Base-by-base conservation (phyloP, 2,888 invertebrate genomes). In the Conops quadrifasciatus region DNA sequence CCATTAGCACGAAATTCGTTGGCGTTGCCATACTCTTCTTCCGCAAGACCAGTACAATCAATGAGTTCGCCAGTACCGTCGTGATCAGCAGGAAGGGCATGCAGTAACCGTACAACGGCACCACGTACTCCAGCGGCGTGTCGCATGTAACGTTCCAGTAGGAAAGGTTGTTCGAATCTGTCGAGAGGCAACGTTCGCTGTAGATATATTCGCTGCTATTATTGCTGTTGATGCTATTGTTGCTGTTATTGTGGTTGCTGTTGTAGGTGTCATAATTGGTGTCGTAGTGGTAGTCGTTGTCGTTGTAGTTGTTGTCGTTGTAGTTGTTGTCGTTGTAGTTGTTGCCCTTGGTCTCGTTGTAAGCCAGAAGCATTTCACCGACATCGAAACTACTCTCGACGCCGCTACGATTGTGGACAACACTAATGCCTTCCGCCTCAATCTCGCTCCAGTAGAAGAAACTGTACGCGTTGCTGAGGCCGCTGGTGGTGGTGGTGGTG, bases 1-100 rank as follows among this genome's bases (percentile, higher is more conserved):
- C 94, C 90, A 95, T 92, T 2, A 97, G 89, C 0, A 96, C 94
- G n/a, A 93, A 90, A 86, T 96, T 96, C 5, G 96, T 96, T 0
- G 96, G 95, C 0, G 94, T 94, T 51, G 84, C 83, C 97, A 97
- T 97, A 85, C 96, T 95, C 47, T 93, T 89, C 77, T 95, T 93
- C 71, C 94, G 92, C 45, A 97, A 88, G 0, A 97, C 96, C 47
- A 96, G 90, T 16, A 96, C 95, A 75, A 97, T 95, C 11, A 97
- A 87, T 0, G 95, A 93, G 87, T 97, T 97, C 60, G 95, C 94
- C 2, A 96, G 89, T n/a, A 94, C 92, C 0, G 96, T 97, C 36
- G 96, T 89, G 28, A 95, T 89, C 16, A 96, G 89, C 49, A 97
- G 89, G 79, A 95, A 90, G 1, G 97, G 96, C 81, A 95, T 85